Percentiles rank a stretch among this genome's conserved stretches.
Evolutionary conservation across 2,888 invertebrate genomes (phyloP).

Genomic region (Drosophila nr. perissopoda): DNA sequence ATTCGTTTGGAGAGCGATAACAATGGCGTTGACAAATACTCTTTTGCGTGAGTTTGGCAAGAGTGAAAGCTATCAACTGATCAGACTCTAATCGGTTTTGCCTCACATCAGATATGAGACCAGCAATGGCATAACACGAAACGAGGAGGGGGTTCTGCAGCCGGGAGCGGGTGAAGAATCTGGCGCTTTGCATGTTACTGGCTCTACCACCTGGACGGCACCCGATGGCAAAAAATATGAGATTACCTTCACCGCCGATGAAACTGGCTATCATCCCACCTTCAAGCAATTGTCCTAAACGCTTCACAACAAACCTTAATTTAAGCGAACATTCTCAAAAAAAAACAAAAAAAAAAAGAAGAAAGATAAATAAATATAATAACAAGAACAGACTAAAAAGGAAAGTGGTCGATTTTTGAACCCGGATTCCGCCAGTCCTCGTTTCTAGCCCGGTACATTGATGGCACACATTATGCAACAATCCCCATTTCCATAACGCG

Average conservation of each 20-base stretch:
- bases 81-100: not conserved
- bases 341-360: conserved; percentile 3
- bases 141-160: conserved; percentile 84
- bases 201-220: conserved; percentile 87
- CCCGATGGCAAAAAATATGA: conserved; percentile 85
- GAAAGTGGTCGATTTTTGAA: conserved; percentile 24
- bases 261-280: conserved; percentile 86
- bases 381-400: conserved; percentile 4
- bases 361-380: not conserved
- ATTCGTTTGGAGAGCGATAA: conserved; percentile 85
- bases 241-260: conserved; percentile 86
- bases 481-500: conserved; percentile 49
- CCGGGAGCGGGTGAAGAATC: conserved; percentile 79
- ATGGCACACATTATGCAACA: conserved; percentile 1
- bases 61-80: not conserved
- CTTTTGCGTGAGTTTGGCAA: conserved; percentile 86
- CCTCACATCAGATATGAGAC: conserved; percentile 84
- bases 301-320: not conserved
- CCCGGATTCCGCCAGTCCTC: conserved; percentile 13
- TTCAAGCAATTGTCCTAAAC: conserved; percentile 75
- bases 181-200: conserved; percentile 87
- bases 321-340: conserved; percentile 33
- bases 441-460: not conserved
- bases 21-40: conserved; percentile 87
- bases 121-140: conserved; percentile 85